These are phyloP conservation scores for Chauna torquata DNA, from an alignment of 2,113 vertebrate genomes.

Conservation along the genomic window DNA sequence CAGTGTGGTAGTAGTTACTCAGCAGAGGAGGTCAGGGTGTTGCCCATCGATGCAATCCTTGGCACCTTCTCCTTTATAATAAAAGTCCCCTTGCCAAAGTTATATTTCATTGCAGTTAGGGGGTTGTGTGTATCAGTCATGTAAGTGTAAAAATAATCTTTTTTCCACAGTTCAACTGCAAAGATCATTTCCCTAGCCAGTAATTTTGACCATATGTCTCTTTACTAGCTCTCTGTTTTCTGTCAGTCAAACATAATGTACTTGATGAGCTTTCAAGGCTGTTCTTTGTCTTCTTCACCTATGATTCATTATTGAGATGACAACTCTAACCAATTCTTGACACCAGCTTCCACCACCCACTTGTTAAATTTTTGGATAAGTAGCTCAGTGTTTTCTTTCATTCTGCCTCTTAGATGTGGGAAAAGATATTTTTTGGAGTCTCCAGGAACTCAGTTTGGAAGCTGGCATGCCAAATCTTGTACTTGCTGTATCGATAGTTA, in stretches of 20 bases:
- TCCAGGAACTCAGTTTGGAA: not conserved
- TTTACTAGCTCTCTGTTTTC: not conserved
- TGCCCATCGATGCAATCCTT: not conserved
- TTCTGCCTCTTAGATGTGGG: not conserved
- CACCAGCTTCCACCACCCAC: not conserved
- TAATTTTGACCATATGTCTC: not conserved
- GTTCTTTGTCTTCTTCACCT: not conserved
- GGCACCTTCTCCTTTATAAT: not conserved
- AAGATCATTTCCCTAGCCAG: not conserved
- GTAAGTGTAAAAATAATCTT: not conserved
- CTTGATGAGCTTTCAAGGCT: not conserved
- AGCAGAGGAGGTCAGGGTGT: not conserved
- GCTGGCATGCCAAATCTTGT: not conserved
- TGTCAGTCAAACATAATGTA: not conserved
- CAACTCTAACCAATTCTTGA: not conserved
- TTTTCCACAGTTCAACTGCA: not conserved
- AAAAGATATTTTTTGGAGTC: not conserved
- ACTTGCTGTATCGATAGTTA: not conserved
- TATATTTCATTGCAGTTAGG: not conserved
- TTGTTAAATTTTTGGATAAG: not conserved
- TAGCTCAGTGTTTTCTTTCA: not conserved
- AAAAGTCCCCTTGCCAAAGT: not conserved
- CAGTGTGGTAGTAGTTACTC: accelerated
- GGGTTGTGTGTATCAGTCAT: not conserved
- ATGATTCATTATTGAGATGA: not conserved